Evolutionary conservation across 2,888 invertebrate species (phyloP).

Genomic region (Lamproptera curius): DNA sequence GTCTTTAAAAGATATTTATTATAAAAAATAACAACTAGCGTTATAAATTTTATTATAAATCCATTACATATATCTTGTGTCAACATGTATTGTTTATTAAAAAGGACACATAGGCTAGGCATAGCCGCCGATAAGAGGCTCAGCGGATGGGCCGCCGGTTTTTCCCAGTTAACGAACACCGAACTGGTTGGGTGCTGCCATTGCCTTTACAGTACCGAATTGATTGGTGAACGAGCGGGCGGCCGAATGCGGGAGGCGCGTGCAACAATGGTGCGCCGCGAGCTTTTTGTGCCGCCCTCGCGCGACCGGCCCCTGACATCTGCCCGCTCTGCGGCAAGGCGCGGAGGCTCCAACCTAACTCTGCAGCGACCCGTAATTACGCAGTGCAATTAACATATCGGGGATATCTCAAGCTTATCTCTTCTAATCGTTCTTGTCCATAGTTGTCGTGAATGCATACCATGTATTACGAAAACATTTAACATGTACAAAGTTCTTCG

Average conservation of each 20-base stretch:
- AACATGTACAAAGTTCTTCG: no score
- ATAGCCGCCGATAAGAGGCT: not conserved
- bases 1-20: not conserved
- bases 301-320: not conserved
- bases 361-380: no score
- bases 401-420: no score
- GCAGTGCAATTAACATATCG: no score
- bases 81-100: not conserved
- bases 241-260: not conserved
- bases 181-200: slow-evolving; percentile 8
- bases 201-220: slow-evolving; percentile 8
- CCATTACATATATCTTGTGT: not conserved
- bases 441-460: no score
- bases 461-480: no score
- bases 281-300: not conserved
- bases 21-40: not conserved
- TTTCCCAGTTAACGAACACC: slow-evolving; percentile 7
- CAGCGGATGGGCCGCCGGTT: slow-evolving; percentile 1
- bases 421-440: no score
- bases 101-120: not conserved
- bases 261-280: not conserved
- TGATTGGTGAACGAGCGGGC: not conserved
- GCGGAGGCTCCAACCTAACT: no score
- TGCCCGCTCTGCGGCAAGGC: no score
- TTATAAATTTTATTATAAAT: not conserved